Percentiles rank a stretch among this genome's conserved stretches.
Evolutionary conservation across 2,113 vertebrate genomes (phyloP).

Genomic region (Holacanthus passer): DNA sequence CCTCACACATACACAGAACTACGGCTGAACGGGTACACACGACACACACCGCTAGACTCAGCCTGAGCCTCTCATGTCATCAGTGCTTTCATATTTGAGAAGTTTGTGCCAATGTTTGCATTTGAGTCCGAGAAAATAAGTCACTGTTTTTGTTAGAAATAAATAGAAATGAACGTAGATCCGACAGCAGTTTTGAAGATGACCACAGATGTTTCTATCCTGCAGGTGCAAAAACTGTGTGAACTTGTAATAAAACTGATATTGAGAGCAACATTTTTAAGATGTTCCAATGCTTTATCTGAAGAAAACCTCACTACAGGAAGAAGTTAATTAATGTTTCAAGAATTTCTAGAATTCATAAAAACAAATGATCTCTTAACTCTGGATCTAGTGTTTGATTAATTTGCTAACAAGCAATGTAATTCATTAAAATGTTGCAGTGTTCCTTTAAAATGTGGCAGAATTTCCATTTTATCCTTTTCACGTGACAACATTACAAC

Average conservation of each 20-base stretch:
- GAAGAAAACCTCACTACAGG: background rate
- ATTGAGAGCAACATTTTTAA: background rate
- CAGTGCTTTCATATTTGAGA: conserved; percentile 25
- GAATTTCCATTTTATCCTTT: background rate
- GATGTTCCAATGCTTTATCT: background rate
- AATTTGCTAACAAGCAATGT: background rate
- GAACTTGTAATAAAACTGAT: background rate
- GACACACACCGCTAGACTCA: conserved; percentile 32
- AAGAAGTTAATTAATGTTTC: background rate
- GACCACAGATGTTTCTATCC: background rate
- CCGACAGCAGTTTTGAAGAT: background rate
- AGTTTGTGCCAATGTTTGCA: background rate
- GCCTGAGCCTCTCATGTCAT: conserved; percentile 34
- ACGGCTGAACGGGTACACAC: conserved; percentile 38
- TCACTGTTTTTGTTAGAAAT: background rate
- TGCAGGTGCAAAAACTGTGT: background rate
- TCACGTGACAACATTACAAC: background rate
- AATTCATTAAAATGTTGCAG: background rate
- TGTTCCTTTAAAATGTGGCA: background rate
- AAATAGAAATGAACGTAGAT: background rate
- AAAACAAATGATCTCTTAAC: background rate
- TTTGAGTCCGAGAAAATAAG: background rate
- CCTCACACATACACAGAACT: conserved; percentile 16
- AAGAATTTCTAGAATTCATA: background rate
- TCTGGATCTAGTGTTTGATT: background rate